phyloP scores from a whole-genome alignment of 1,140 invertebrate genomes.

The Drosophila navojoa region DNA sequence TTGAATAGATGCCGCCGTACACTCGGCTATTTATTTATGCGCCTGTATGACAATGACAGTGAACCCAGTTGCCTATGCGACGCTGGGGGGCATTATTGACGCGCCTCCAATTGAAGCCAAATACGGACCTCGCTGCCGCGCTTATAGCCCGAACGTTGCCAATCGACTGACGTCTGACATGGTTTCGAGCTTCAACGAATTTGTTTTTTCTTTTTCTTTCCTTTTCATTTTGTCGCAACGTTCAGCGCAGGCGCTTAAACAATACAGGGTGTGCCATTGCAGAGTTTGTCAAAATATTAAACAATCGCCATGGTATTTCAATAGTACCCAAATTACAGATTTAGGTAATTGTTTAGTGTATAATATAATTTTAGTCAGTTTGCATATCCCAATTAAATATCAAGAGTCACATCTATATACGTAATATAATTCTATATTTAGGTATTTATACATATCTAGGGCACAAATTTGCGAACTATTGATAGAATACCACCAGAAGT shows the following conservation, averaged over 20 bases:
- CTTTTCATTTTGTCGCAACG: background rate
- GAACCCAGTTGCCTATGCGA: conserved; percentile 17
- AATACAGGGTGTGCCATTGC: conserved; percentile 16
- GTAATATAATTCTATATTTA: too few species aligned
- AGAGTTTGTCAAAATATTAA: background rate
- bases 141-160: conserved; percentile 51
- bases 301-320: conserved; percentile 10
- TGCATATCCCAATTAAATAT: too few species aligned
- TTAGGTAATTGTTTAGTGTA: background rate
- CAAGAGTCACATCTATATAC: too few species aligned
- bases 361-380: background rate
- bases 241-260: conserved; percentile 32
- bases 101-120: conserved; percentile 24
- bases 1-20: background rate
- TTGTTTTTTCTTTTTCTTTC: background rate
- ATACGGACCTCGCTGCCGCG: conserved; percentile 13
- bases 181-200: conserved; percentile 8
- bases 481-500: too few species aligned
- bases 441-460: too few species aligned
- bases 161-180: conserved; percentile 48
- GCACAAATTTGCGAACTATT: too few species aligned
- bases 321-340: background rate
- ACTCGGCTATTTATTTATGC: background rate
- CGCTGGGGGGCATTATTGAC: conserved; percentile 55
- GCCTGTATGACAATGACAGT: conserved; percentile 30